Evolutionary conservation across 2,888 invertebrate genomes (phyloP).

Genomic region (Dascillus cervinus): DNA sequence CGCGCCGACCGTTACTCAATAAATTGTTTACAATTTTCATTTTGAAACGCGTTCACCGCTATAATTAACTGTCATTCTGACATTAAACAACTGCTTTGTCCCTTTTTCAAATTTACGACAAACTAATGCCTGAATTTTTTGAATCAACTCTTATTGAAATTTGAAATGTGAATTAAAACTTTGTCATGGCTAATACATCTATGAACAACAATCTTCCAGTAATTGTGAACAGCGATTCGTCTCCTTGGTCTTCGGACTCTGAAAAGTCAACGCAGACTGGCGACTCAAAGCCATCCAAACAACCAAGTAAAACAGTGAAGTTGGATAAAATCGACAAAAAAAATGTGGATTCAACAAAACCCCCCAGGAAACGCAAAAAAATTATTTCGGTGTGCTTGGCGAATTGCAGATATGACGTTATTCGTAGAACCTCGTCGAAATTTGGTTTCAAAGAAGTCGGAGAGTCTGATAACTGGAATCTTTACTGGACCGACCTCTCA

Average conservation of each 20-base stretch:
- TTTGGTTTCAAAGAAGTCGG: slow-evolving; percentile 71
- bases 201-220: slow-evolving; percentile 22
- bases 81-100: slow-evolving; percentile 7
- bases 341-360: too few species aligned
- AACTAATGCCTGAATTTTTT: too few species aligned
- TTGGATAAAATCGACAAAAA: not conserved
- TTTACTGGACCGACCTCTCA: slow-evolving; percentile 85
- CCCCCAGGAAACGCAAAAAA: slow-evolving; percentile 18
- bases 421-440: slow-evolving; percentile 60
- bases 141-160: too few species aligned
- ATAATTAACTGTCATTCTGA: slow-evolving; percentile 5
- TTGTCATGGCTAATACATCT: slow-evolving; percentile 27
- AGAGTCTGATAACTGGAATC: slow-evolving; percentile 79
- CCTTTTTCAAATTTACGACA: too few species aligned
- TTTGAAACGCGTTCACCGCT: too few species aligned
- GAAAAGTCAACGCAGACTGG: not conserved
- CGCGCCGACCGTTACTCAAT: too few species aligned
- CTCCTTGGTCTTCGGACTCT: slow-evolving; percentile 3
- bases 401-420: slow-evolving; percentile 67
- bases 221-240: slow-evolving; percentile 10
- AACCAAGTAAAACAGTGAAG: not conserved
- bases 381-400: slow-evolving; percentile 56
- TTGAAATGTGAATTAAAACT: slow-evolving; percentile 14
- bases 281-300: not conserved
- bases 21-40: too few species aligned